These are phyloP conservation scores for Dromiciops gliroides DNA, from an alignment of 2,113 vertebrate species.

Conservation along the genomic window DNA sequence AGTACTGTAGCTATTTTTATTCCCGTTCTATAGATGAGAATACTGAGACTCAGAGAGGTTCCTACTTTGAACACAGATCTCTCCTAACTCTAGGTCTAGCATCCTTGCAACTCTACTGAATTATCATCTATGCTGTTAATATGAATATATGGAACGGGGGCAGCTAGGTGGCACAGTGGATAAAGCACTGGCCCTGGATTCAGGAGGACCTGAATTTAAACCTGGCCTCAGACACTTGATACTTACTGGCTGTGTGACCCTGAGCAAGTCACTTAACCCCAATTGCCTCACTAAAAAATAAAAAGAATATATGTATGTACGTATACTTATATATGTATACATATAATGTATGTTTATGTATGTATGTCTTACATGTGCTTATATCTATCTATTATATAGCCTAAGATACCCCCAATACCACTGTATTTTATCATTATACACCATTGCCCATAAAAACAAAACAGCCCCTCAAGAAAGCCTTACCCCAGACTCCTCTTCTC, in stretches of 20 bases:
- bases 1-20: background rate
- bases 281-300: too few relatives aligned
- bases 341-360: background rate
- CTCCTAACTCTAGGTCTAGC: background rate
- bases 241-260: too few relatives aligned
- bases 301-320: too few relatives aligned
- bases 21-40: background rate
- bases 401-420: too few relatives aligned
- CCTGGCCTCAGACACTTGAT: too few relatives aligned
- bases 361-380: background rate
- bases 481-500: background rate
- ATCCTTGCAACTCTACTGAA: background rate
- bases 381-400: background rate
- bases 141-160: background rate
- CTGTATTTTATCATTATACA: too few relatives aligned
- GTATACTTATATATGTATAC: background rate
- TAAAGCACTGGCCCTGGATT: too few relatives aligned
- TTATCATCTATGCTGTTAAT: background rate
- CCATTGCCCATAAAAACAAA: background rate
- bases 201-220: too few relatives aligned
- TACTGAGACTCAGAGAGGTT: background rate
- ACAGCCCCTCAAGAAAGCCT: background rate
- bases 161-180: too few relatives aligned
- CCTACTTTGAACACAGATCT: background rate
- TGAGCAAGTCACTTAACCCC: too few relatives aligned